These are phyloP conservation scores for Bungarus multicinctus DNA, from an alignment of 2,113 vertebrate genomes.

Conservation along the genomic window DNA sequence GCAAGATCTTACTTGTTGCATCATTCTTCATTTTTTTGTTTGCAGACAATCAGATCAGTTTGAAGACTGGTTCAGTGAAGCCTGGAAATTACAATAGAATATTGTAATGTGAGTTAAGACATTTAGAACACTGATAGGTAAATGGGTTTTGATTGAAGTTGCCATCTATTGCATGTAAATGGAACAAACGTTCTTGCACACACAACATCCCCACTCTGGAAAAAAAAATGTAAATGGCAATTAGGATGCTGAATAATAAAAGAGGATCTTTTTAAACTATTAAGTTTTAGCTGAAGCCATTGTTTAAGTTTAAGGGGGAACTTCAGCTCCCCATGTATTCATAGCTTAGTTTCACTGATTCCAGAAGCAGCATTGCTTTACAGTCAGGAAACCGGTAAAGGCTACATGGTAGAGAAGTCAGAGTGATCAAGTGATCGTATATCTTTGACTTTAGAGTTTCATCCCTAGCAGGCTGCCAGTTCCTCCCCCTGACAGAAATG, in stretches of 20 bases:
- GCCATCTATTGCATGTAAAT: not conserved
- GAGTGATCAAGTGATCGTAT: no score
- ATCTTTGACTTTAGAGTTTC: no score
- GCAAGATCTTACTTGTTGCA: not conserved
- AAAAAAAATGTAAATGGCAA: not conserved
- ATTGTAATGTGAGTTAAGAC: not conserved
- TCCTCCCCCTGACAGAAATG: no score
- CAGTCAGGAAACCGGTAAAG: no score
- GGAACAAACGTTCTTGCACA: not conserved
- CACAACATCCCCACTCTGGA: not conserved
- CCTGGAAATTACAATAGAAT: not conserved
- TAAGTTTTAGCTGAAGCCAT: not conserved
- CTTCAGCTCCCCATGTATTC: not conserved
- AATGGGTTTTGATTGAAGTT: not conserved
- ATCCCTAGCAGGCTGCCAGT: no score
- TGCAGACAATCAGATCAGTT: not conserved
- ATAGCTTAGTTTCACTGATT: not conserved
- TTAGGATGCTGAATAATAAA: not conserved
- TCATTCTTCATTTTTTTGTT: not conserved
- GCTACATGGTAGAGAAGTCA: no score
- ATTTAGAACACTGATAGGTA: not conserved
- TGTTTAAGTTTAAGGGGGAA: not conserved
- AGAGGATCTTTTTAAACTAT: not conserved
- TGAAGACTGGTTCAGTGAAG: not conserved
- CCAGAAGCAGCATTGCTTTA: not conserved